Conservation (phyloP, 2,113 vertebrate genomes). For the Colinus virginianus region DNA sequence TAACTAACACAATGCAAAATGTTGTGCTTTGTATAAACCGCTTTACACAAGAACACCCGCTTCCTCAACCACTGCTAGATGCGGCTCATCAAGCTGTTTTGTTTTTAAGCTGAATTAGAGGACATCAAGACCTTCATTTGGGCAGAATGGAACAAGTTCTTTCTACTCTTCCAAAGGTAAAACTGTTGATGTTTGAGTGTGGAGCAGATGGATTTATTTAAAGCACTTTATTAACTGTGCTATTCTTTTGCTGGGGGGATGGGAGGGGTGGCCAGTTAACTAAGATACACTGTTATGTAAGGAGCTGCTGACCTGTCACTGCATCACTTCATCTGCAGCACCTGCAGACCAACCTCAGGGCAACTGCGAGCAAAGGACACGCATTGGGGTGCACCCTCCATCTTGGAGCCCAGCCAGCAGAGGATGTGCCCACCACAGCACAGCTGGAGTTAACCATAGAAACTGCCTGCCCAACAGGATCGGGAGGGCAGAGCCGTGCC, state of each 20-base stretch:
- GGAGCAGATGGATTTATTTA: not conserved
- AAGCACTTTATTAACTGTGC: not conserved
- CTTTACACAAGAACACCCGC: not conserved
- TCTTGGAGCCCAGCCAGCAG: not conserved
- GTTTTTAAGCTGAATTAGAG: not conserved
- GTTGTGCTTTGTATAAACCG: not conserved
- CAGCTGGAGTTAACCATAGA: conserved; percentile 55
- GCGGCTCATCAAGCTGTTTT: not conserved
- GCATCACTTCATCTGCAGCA: fast-evolving
- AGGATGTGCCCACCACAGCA: conserved; percentile 1
- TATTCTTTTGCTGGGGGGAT: not conserved
- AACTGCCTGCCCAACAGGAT: conserved; percentile 75
- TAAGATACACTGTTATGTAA: not conserved
- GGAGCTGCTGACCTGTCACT: not conserved
- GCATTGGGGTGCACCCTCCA: fast-evolving
- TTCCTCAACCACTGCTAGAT: not conserved
- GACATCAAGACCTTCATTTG: not conserved
- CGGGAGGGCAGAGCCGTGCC: not conserved
- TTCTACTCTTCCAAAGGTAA: not conserved
- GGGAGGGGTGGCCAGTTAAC: not conserved
- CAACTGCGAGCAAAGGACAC: not conserved
- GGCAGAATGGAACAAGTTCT: not conserved
- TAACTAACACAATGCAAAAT: not conserved
- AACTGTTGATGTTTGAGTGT: not conserved
- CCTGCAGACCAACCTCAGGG: not conserved